Evolutionary conservation across 2,113 vertebrate species (phyloP).

Genomic region (Craseonycteris thonglongyai): DNA sequence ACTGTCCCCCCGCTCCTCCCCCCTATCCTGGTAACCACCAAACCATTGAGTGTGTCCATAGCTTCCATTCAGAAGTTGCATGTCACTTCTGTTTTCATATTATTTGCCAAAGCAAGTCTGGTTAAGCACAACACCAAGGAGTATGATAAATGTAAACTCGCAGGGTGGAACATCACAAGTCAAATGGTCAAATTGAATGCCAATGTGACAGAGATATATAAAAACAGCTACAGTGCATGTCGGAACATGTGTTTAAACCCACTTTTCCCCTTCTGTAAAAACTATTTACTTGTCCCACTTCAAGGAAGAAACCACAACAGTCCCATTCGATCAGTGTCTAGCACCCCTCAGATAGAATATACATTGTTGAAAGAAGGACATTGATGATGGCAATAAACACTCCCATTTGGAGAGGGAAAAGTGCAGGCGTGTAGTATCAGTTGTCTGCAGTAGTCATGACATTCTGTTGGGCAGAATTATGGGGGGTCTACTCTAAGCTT

Average conservation of each 20-base stretch:
- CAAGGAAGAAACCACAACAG: not conserved
- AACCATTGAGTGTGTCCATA: too few relatives aligned
- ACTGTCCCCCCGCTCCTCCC: too few relatives aligned
- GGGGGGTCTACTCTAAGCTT: not conserved
- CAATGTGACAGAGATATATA: not conserved
- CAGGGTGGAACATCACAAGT: not conserved
- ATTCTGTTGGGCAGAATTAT: not conserved
- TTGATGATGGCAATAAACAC: not conserved
- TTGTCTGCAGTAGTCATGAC: not conserved
- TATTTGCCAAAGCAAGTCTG: too few relatives aligned
- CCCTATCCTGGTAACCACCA: too few relatives aligned
- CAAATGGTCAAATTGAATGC: not conserved
- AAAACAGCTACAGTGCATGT: not conserved
- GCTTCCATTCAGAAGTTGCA: too few relatives aligned
- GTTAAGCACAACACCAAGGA: too few relatives aligned
- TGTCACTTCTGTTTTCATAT: too few relatives aligned
- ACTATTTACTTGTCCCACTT: not conserved
- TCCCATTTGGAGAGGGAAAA: not conserved
- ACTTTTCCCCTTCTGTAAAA: not conserved
- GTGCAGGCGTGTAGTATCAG: rapidly evolving
- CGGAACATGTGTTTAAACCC: not conserved
- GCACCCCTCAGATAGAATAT: not conserved
- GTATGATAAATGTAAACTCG: not conserved
- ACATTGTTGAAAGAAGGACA: not conserved
- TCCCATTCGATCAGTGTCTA: not conserved